Percentiles rank a stretch among this genome's conserved stretches.
phyloP scores from a whole-genome alignment of 2,113 vertebrate species.

The Eulacestoma nigropectus region DNA sequence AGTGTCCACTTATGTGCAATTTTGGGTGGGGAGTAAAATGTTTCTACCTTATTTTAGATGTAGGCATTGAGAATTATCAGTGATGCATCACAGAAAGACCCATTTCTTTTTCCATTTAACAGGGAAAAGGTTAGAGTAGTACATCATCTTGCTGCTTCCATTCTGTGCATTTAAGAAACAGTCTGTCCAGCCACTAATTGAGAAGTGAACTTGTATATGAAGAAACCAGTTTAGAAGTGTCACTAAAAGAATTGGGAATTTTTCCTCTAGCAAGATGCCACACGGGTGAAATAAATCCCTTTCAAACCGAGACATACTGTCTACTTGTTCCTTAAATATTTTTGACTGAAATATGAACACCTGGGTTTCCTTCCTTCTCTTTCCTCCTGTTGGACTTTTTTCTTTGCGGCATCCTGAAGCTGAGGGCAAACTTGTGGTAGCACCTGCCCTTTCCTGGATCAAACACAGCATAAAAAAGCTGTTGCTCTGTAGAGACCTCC shows the following conservation, averaged over 20 bases:
- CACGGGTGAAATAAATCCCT: neutral
- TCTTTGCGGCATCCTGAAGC: neutral
- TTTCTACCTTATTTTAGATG: neutral
- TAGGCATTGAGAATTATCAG: constrained; percentile 26
- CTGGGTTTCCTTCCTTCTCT: neutral
- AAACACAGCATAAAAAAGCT: neutral
- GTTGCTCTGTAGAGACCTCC: neutral
- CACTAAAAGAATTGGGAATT: neutral
- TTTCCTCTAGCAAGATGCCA: neutral
- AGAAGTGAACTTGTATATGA: constrained; percentile 14
- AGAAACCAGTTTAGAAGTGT: neutral
- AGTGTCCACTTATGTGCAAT: neutral
- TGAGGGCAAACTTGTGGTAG: neutral
- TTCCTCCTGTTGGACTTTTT: neutral
- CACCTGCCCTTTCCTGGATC: neutral
- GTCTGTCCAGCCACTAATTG: constrained; percentile 6
- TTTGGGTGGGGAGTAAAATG: neutral
- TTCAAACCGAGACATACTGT: neutral
- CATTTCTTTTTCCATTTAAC: constrained; percentile 41
- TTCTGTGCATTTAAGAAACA: neutral
- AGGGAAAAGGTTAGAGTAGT: constrained; percentile 60
- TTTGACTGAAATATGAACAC: neutral
- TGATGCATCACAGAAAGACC: constrained; percentile 33
- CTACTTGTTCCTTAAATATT: neutral
- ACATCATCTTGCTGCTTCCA: constrained; percentile 30